These are phyloP conservation scores for Ramphastos sulfuratus DNA, from an alignment of 2,113 vertebrate species.

Conservation along the genomic window DNA sequence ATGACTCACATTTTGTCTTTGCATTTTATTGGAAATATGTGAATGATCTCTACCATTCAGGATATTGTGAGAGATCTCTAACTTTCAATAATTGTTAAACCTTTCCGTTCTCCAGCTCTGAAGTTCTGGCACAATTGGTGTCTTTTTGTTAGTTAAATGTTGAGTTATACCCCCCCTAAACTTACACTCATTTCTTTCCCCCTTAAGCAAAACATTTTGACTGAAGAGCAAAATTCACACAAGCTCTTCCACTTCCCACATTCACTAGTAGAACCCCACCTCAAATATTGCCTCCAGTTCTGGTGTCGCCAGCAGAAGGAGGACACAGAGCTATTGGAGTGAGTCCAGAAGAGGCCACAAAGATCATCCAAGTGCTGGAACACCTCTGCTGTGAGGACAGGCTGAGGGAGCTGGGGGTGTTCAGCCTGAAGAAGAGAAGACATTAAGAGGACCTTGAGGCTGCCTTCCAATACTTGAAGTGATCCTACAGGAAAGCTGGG, in stretches of 20 bases:
- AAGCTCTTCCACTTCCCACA: not conserved
- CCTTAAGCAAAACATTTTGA: not conserved
- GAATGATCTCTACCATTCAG: not conserved
- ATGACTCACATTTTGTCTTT: not conserved
- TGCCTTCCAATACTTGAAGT: no score
- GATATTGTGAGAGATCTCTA: not conserved
- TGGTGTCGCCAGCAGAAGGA: no score
- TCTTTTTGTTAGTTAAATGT: not conserved
- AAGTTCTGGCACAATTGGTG: not conserved
- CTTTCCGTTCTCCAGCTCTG: not conserved
- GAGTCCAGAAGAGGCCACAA: no score
- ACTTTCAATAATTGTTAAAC: not conserved
- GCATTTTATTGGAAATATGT: not conserved
- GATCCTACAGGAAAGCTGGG: no score
- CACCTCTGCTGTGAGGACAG: no score
- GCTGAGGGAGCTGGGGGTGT: no score
- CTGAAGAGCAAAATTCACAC: not conserved
- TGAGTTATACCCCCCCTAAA: not conserved
- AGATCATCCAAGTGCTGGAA: no score
- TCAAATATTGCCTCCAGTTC: no score
- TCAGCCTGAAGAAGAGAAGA: no score
- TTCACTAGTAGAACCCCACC: not conserved
- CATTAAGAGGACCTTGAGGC: no score
- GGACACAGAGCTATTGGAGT: no score
- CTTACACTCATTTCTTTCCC: not conserved